Base-by-base conservation (phyloP, 2,888 invertebrate species). In the Pherbina coryleti region DNA sequence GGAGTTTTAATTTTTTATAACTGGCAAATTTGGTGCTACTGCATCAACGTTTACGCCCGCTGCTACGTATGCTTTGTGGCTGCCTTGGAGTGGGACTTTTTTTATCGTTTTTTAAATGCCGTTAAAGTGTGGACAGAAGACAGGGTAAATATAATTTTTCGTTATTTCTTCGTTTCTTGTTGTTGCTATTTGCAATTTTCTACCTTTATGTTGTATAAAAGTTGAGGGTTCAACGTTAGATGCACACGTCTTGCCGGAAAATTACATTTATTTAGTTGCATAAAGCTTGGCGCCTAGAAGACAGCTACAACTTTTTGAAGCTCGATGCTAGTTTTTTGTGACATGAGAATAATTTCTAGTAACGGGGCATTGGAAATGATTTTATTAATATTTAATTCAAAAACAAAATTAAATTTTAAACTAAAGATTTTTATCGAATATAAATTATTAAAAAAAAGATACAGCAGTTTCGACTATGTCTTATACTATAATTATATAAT, bases 71-170 rank as follows among this genome's bases (percentile, higher is more conserved):
- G 14, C 34, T 31, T 25, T 66, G n/a, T 55, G 19, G 51, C 34
- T 51, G 22, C 11, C 55, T 9, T 19, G 22, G 14, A 34, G 44
- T 28, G 49, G 9, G n/a, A 19, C 25, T 76, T 60, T 25, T n/a
- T 44, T 51, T 19, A 28, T 34, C 62, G 66, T 37, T n/a, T 19
- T 37, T 22, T 66, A 64, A 67, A 57, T 57, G 69, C 28, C 57
- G 73, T 57, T 60, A 44, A 77, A 49, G 73, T 73, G 77, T 44
- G 73, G 77, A 70, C 76, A 64, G 71, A 34, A 64, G 71, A 34
- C 60, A n/a, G 3, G 22, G 19, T 5, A 71, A 31, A 71, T 19
- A 4, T 17, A 53, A 22, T 71, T 70, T n/a, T 51, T 19, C 14
- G 19, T 72, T 55, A 34, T 66, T 55, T 25, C 31, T 44, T 28